These are phyloP conservation scores for Zonitis immaculata DNA, from an alignment of 2,888 invertebrate genomes.

Conservation along the genomic window DNA sequence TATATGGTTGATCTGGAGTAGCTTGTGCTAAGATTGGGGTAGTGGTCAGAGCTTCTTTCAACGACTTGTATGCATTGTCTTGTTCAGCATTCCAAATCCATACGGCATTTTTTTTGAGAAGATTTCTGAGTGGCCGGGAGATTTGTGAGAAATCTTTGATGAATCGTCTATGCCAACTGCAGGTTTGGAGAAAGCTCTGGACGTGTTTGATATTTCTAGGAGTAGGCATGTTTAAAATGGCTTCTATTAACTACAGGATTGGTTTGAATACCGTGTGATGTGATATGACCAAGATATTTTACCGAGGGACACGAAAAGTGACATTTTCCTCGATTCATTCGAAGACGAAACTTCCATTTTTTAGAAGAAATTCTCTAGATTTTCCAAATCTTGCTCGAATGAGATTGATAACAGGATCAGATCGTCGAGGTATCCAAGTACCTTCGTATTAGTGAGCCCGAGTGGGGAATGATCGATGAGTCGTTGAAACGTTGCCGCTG, in stretches of 20 bases:
- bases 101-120: conserved; percentile 5
- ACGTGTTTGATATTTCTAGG: conserved; percentile 23
- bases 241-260: conserved; percentile 24
- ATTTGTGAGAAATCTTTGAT: conserved; percentile 11
- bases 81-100: conserved; percentile 14
- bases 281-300: conserved; percentile 26
- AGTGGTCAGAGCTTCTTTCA: conserved; percentile 23
- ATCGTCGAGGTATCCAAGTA: conserved; percentile 31
- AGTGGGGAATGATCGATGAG: conserved; percentile 25
- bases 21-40: conserved; percentile 27
- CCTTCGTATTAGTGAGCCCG: conserved; percentile 20
- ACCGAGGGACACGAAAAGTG: conserved; percentile 17
- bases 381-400: conserved; percentile 25
- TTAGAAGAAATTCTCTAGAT: conserved; percentile 22
- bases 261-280: conserved; percentile 17
- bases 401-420: conserved; percentile 24
- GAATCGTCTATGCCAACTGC: conserved; percentile 27
- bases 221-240: conserved; percentile 16
- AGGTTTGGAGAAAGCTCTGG: conserved; percentile 24
- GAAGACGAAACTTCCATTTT: conserved; percentile 20
- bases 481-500: conserved; percentile 29
- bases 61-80: conserved; percentile 15
- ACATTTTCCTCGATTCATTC: conserved; percentile 26
- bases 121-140: conserved; percentile 5
- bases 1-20: conserved; percentile 22